These are phyloP conservation scores for Sitobion miscanthi DNA, from an alignment of 1,140 invertebrate species.

Conservation along the genomic window DNA sequence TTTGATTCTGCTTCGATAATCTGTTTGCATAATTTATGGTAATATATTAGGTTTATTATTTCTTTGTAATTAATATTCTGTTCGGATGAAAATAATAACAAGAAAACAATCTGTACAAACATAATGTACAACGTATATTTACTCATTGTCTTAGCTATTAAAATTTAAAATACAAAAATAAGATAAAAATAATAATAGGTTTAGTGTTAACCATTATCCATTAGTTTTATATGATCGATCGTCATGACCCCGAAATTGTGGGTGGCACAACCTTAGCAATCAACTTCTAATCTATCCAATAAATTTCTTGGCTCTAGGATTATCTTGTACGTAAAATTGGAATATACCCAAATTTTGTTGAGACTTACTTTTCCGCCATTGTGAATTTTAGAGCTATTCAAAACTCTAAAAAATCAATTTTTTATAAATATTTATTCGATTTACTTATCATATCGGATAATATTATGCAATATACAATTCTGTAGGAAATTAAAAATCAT, in stretches of 20 bases:
- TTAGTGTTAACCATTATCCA: not conserved
- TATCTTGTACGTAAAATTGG: not conserved
- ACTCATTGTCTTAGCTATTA: not conserved
- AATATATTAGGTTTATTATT: not conserved
- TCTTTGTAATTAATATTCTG: not conserved
- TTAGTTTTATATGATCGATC: not conserved
- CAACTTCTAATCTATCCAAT: not conserved
- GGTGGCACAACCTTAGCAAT: not conserved
- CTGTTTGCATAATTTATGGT: not conserved
- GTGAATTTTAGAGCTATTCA: not conserved
- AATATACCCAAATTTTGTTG: not conserved
- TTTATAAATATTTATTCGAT: not conserved
- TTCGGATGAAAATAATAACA: not conserved
- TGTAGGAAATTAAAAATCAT: too few species aligned
- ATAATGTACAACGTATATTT: not conserved
- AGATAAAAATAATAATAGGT: slow-evolving; percentile 3
- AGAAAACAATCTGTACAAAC: not conserved
- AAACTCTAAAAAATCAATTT: not conserved
- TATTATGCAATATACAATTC: too few species aligned
- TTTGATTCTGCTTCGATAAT: not conserved
- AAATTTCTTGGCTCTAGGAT: not conserved
- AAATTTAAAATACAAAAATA: not conserved
- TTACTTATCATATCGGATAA: too few species aligned
- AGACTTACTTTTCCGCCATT: not conserved
- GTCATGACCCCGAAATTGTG: not conserved